Base-by-base conservation (phyloP, 2,888 invertebrate species). In the Chalcosyrphus nemorum region DNA sequence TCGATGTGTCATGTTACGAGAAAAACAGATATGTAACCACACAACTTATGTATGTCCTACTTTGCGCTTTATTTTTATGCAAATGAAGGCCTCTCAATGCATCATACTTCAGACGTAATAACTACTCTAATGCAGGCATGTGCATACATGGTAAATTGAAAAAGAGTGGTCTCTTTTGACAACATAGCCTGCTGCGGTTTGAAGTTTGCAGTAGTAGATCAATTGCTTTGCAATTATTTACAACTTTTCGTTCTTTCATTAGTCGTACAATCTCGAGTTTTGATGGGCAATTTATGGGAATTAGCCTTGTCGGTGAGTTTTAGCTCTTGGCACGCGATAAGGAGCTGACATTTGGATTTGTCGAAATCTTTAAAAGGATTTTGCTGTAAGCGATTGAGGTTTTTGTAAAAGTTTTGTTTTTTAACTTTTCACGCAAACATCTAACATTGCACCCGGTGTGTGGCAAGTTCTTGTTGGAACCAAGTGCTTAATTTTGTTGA, bases 21-120 rank as follows among this genome's bases (percentile, higher is more conserved):
- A 35, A 4, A 24, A 24, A 15, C 11, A 35, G 2, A 6, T n/a
- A 38, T 38, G n/a, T 5, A 21, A 21, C 6, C 5, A 9, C 45
- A 19, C 32, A n/a, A 35, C 24, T 6, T 7, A 5, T 70, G 57
- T 7, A 5, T 70, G 57, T 11, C 35, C 57, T 27, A 47, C 57
- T 35, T 70, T 24, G 17, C 56, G 32, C 19, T 45, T 4, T n/a
- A n/a, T n/a, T n/a, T 29, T 27, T 29, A 72, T 52, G 72, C 52
- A 61, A 71, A 71, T 61, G 41, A 35, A 66, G 29, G 17, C 52
- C 43, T 15, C 13, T 3, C 52, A 29, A 72, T 72, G 29, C 29
- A 15, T 72, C 59, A 71, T 59, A 47, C 27, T 50, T n/a, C 24
- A 29, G 27, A 41, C 38, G 41, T 13, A 24, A 15, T 21, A 32